Evolutionary conservation across 2,888 invertebrate genomes (phyloP).

Genomic region (Agapetus fuscipes): DNA sequence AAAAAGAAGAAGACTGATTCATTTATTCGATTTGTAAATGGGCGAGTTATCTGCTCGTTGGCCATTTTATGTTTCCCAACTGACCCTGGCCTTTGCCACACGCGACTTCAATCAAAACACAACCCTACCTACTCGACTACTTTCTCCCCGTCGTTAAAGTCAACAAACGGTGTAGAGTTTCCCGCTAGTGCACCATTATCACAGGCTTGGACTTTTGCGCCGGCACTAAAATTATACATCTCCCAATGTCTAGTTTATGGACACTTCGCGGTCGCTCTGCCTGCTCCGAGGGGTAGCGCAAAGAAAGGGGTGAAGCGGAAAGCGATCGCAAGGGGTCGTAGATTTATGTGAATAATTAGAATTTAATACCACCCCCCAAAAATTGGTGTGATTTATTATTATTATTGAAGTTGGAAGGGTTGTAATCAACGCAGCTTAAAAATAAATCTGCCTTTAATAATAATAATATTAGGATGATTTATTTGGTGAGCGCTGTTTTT

Average conservation of each 20-base stretch:
- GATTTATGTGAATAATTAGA: conserved; percentile 22
- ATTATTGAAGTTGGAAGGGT: conserved; percentile 11
- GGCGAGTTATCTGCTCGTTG: too few species aligned
- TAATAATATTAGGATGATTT: too few species aligned
- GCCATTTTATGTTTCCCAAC: too few species aligned
- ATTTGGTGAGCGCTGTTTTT: too few species aligned
- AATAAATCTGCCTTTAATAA: conserved; percentile 5
- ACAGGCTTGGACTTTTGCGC: background rate
- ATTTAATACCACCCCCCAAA: conserved; percentile 17
- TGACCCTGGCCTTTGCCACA: background rate
- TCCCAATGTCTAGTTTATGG: background rate
- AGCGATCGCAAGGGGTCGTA: conserved; percentile 17
- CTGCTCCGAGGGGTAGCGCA: background rate
- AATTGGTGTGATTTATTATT: conserved; percentile 16
- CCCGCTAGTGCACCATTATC: background rate
- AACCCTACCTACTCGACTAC: background rate
- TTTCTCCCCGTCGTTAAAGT: too few species aligned
- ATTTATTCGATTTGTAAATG: too few species aligned
- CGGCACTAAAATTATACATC: background rate
- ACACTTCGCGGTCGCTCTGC: background rate
- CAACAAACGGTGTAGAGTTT: background rate
- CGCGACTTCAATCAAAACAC: background rate
- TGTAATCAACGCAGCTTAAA: conserved; percentile 10
- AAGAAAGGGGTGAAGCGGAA: conserved; percentile 1
- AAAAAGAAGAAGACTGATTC: too few species aligned